Conservation (phyloP, 2,113 vertebrate species). For the Brachypodius melanocephalos region DNA sequence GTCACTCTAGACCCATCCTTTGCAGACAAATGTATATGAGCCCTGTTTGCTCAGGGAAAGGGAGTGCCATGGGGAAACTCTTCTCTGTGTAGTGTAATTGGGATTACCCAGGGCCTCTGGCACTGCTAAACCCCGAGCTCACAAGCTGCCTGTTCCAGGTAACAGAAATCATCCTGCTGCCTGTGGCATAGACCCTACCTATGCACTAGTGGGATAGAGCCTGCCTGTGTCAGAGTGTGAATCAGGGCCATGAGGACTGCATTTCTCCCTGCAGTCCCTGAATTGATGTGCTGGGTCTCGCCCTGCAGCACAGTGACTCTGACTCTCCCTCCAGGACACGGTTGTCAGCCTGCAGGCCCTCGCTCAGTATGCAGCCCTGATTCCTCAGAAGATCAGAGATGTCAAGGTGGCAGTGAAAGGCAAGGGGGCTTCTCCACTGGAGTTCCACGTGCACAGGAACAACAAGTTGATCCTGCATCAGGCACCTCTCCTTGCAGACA, state of each 20-base stretch:
- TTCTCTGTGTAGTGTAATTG: background rate
- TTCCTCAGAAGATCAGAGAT: conserved; percentile 50
- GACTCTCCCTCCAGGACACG: conserved; percentile 65
- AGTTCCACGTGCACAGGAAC: conserved; percentile 69
- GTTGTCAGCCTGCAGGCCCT: conserved; percentile 75
- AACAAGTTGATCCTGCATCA: conserved; percentile 83
- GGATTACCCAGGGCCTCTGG: background rate
- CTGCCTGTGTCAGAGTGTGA: background rate
- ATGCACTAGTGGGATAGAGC: background rate
- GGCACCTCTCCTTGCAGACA: conserved; percentile 37
- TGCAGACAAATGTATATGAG: background rate
- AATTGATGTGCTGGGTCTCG: background rate
- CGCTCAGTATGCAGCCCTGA: conserved; percentile 63
- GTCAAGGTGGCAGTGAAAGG: conserved; percentile 60
- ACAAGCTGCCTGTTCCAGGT: background rate
- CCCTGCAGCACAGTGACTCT: background rate
- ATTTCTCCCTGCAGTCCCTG: background rate
- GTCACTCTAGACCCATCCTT: background rate
- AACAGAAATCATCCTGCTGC: background rate
- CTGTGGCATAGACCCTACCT: background rate
- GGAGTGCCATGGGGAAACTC: background rate
- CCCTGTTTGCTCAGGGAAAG: background rate
- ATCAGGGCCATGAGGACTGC: background rate
- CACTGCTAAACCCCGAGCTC: background rate
- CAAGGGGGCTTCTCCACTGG: conserved; percentile 17